Evolutionary conservation across 2,113 vertebrate genomes (phyloP).

Genomic region (Acinonyx jubatus): DNA sequence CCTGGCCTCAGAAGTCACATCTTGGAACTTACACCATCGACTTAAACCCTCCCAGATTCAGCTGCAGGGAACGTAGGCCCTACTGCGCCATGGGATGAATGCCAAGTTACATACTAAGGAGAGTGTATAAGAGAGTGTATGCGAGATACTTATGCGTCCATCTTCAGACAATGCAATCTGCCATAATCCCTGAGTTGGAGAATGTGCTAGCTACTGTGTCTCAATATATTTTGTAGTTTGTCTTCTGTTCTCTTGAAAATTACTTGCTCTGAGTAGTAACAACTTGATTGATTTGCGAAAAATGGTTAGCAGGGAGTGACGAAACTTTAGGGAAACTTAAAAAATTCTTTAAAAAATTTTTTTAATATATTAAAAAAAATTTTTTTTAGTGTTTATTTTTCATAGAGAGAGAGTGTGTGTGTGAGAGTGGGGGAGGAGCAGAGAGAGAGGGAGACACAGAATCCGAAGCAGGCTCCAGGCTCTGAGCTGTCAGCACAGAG

Average conservation of each 20-base stretch:
- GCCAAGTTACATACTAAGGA: not conserved
- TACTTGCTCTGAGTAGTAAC: constrained; percentile 5
- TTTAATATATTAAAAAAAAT: too few species aligned
- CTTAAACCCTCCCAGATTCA: not conserved
- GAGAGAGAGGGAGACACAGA: too few species aligned
- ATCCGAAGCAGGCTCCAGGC: too few species aligned
- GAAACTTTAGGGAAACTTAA: not conserved
- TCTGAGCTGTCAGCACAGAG: too few species aligned
- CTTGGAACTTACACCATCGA: not conserved
- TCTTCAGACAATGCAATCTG: not conserved
- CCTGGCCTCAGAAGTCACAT: not conserved
- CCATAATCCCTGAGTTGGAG: not conserved
- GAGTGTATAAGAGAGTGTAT: not conserved
- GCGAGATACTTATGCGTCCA: too few species aligned
- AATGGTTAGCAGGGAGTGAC: not conserved
- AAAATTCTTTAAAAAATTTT: not conserved
- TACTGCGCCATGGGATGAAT: not conserved
- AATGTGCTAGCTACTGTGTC: not conserved
- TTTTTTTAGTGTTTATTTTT: too few species aligned
- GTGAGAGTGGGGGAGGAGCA: too few species aligned
- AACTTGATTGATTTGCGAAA: constrained; percentile 5
- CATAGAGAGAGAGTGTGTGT: too few species aligned
- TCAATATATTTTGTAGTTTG: not conserved
- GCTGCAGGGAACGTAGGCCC: not conserved
- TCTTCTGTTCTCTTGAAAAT: not conserved